A percentile compares a stretch with the other conserved stretches of the same genome.
Evolutionary conservation across 1,140 invertebrate species (phyloP).

Genomic region (Magallana angulata): DNA sequence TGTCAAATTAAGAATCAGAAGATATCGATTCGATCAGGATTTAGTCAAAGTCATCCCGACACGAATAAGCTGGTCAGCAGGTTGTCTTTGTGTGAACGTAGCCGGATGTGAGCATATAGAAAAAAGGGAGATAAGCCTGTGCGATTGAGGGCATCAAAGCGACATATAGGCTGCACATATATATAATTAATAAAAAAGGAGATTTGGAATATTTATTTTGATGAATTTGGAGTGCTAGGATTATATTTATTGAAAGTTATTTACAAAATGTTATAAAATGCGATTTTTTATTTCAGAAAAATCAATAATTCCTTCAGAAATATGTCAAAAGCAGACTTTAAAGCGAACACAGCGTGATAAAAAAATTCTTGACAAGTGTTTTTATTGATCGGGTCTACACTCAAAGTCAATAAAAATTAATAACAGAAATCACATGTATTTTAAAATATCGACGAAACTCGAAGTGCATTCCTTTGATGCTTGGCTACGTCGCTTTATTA

Average conservation of each 20-base stretch:
- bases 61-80: slow-evolving; percentile 2
- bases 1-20: not conserved
- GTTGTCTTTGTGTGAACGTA: slow-evolving; percentile 11
- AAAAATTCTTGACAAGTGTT: not conserved
- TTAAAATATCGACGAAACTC: not conserved
- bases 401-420: slow-evolving; percentile 34
- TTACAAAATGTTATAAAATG: no score
- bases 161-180: no score
- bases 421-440: slow-evolving; percentile 18
- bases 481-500: not conserved
- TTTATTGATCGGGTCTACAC: not conserved
- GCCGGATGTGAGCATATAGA: not conserved
- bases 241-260: no score
- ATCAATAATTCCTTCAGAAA: no score
- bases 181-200: no score
- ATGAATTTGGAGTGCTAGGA: no score
- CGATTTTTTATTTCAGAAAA: no score
- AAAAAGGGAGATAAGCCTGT: not conserved
- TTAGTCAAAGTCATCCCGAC: not conserved
- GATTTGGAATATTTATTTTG: no score
- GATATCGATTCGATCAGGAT: not conserved
- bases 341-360: not conserved
- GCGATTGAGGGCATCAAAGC: no score
- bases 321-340: no score
- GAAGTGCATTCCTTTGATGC: slow-evolving; percentile 1